Evolutionary conservation across 2,113 vertebrate species (phyloP), one percentile per base, ranked within the genome.

Genomic region (Lophius piscatorius): DNA sequence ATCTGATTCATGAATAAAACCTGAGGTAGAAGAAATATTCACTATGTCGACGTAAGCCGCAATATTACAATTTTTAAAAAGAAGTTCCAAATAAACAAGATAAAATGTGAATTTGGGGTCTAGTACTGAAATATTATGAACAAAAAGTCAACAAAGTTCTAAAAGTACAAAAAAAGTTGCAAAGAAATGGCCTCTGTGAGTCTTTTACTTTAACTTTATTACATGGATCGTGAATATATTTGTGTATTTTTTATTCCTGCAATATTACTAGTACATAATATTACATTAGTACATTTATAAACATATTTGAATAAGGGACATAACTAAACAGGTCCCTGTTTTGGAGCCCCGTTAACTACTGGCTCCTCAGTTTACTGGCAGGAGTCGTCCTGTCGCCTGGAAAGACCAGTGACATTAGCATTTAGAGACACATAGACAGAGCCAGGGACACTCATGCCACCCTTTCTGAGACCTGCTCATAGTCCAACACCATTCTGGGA

Each of bases 321-420:
- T 5, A 11, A 5, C 2, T 3, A 17, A 23, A 4, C 10, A 4
- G 12, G 56, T 44, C 29, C 62, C 70, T 62, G 46, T 80, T 85
- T 56, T 56, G 44, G 45, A 76, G 57, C 40, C 80, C 80, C 85
- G 80, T 67, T 90, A 87, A 84, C 81, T 31, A 21, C 23, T 26
- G 52, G 64, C 59, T 80, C 36, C 87, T 88, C 84, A 62, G 68
- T 83, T 89, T 91, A 89, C 76, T 0, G 2, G 24, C 63, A 51
- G 78, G 56, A 86, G 87, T 82, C 87, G 16, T 26, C 49, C 71
- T 84, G 89, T 83, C 87, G 84, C 82, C 80, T 63, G 68, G 35
- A 75, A 9, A 72, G 72, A 78, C 63, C 44, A 8, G 22, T 87
- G 83, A 89, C 78, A 81, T 88, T 84, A 88, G 73, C 64, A 39